phyloP scores from a whole-genome alignment of 1,140 invertebrate species.

The Pogonomyrmex californicus region DNA sequence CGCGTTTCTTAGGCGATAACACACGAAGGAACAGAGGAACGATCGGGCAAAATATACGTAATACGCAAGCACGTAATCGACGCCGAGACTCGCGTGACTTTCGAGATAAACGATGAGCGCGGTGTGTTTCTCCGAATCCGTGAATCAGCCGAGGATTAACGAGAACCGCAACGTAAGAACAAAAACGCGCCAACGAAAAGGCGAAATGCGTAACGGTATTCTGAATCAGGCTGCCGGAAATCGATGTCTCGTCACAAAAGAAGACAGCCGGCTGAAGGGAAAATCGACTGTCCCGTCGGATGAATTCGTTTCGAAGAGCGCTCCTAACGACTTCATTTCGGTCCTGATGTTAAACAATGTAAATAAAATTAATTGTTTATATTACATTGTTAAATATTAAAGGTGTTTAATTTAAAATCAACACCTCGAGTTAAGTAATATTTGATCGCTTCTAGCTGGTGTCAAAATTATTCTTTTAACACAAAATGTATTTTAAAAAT shows the following conservation, averaged over 20 bases:
- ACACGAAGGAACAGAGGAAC: not conserved
- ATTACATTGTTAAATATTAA: too few species aligned
- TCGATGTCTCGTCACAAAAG: constrained; percentile 70
- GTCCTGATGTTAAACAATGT: too few species aligned
- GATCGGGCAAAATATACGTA: not conserved
- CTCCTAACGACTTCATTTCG: too few species aligned
- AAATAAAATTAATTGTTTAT: too few species aligned
- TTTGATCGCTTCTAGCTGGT: too few species aligned
- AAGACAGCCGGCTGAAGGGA: not conserved
- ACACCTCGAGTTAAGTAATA: too few species aligned
- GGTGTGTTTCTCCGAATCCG: constrained; percentile 1
- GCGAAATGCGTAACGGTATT: constrained; percentile 68
- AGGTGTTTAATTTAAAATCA: too few species aligned
- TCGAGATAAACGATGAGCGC: constrained; percentile 1
- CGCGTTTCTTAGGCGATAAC: too few species aligned
- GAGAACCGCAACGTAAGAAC: constrained; percentile 8
- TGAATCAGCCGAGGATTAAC: constrained; percentile 58
- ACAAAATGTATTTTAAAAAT: too few species aligned
- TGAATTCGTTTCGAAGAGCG: not conserved
- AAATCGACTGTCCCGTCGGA: not conserved
- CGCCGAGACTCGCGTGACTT: constrained; percentile 5
- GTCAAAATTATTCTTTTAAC: too few species aligned
- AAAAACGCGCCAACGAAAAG: constrained; percentile 42
- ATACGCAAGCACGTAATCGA: not conserved
- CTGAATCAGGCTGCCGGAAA: constrained; percentile 67